These are phyloP conservation scores for Drosophila diplacantha DNA, from an alignment of 2,888 invertebrate genomes.

Conservation along the genomic window DNA sequence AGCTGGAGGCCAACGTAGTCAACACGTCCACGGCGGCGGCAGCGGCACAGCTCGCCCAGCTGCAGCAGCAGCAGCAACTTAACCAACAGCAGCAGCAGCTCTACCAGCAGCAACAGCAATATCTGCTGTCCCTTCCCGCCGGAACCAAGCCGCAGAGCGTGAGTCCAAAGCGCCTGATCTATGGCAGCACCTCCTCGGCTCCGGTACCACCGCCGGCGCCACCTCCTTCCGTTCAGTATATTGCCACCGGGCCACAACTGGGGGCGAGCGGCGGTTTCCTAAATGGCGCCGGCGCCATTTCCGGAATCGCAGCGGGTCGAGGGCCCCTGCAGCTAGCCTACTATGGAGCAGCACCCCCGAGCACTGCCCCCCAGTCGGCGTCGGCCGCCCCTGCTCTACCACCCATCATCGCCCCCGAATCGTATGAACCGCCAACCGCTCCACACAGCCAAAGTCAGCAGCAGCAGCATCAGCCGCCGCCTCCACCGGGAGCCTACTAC, in stretches of 20 bases:
- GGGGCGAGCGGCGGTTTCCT: conserved; percentile 59
- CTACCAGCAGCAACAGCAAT: conserved; percentile 58
- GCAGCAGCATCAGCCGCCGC: conserved; percentile 57
- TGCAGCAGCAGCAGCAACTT: conserved; percentile 68
- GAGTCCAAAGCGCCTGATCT: conserved; percentile 71
- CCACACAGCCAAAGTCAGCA: conserved; percentile 74
- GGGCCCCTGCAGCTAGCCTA: conserved; percentile 75
- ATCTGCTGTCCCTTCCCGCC: conserved; percentile 61
- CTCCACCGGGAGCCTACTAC: conserved; percentile 71
- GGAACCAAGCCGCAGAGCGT: conserved; percentile 64
- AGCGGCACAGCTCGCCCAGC: conserved; percentile 66
- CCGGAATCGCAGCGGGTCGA: conserved; percentile 68
- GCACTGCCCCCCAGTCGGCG: conserved; percentile 64
- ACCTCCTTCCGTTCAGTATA: conserved; percentile 59
- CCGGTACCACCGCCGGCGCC: conserved; percentile 24
- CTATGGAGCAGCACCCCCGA: conserved; percentile 68
- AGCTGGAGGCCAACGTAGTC: conserved; percentile 66
- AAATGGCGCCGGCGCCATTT: conserved; percentile 64
- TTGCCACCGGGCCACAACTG: conserved; percentile 50
- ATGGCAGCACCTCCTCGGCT: conserved; percentile 49
- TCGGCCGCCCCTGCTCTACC: conserved; percentile 38
- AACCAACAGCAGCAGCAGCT: conserved; percentile 55
- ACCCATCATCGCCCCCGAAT: conserved; percentile 56
- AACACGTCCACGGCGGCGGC: conserved; percentile 75
- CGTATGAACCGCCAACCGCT: conserved; percentile 68